Base-by-base conservation (phyloP, 2,888 invertebrate genomes). In the Hypsopygia costalis region DNA sequence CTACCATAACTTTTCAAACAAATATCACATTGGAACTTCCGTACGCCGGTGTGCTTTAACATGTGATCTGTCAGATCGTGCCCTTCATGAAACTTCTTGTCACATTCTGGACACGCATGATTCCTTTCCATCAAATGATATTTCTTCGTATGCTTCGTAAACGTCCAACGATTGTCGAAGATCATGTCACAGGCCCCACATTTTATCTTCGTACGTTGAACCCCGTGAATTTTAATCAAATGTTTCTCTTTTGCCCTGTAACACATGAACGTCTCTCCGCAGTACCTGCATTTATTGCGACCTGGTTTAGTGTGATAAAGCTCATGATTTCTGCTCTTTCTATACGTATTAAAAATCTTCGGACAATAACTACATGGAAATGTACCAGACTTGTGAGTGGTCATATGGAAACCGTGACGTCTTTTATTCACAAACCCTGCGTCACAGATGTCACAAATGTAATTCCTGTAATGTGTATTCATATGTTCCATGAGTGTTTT, bases 41-140 rank as follows among this genome's bases (percentile, higher is more conserved):
- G 9, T 58, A 58, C 6, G 53, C 16, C 16, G 4, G 16, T 16
- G 4, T 72, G 70, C 3, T 62, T 63, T 0, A 66, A 51, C 61
- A 64, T 56, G 27, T 74, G 76, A 2, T 61, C 48, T 31, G 57
- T 54, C 7, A 77, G 38, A 21, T 63, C 65, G 6, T 55, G 50
- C 1, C 62, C 65, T 0, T 62, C 58, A 9, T 65, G 76, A 36
- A 81, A 83, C 6, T 55, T 63, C 47, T 68, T 70, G 1, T 71
- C 67, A 35, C 83, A 83, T 1, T 57, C 42, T 34, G 1, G 20
- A 33, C 0, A 62, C 34, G 22, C 39, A 32, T 1, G 55, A 38
- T 0, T 67, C 1, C 45, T 47, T 30, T 49, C 42, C 0, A 51
- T 44, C 34, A 69, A 49, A 33, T 71, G 71, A 7, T 48, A 47